phyloP scores from a whole-genome alignment of 2,888 invertebrate genomes.

The Pemphredon lugubris region DNA sequence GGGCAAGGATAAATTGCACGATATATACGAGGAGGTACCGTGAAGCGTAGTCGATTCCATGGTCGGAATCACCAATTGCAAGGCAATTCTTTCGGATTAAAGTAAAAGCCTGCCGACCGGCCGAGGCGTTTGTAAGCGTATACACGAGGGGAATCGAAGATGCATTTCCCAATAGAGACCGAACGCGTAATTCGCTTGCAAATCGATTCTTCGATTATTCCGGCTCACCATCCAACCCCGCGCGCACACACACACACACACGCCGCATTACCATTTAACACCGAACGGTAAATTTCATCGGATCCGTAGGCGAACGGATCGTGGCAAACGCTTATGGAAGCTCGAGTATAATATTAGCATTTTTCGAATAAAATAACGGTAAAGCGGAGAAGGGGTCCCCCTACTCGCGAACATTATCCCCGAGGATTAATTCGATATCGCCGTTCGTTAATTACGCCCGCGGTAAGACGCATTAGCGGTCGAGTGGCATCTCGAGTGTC shows the following conservation, averaged over 20 bases:
- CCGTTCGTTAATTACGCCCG: no score
- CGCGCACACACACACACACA: background rate
- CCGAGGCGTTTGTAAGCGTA: background rate
- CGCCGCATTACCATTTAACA: slow-evolving; percentile 31
- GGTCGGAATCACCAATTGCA: slow-evolving; percentile 21
- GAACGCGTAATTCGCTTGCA: slow-evolving; percentile 14
- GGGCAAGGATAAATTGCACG: slow-evolving; percentile 28
- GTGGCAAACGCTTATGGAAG: no score
- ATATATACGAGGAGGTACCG: background rate
- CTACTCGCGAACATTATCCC: no score
- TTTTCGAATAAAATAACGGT: no score
- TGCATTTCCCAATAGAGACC: slow-evolving; percentile 13
- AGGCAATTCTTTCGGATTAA: slow-evolving; percentile 23
- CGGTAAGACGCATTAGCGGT: no score
- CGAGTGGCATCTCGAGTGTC: no score
- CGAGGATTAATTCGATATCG: no score
- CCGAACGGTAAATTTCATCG: slow-evolving; percentile 33
- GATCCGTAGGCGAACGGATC: no score
- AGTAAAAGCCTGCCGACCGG: background rate
- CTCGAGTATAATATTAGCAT: no score
- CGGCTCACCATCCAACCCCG: background rate
- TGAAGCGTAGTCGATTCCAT: slow-evolving; percentile 13
- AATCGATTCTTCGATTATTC: slow-evolving; percentile 35
- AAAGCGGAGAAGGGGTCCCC: no score
- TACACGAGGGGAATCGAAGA: slow-evolving; percentile 16